Base-by-base conservation (phyloP, 1,140 invertebrate genomes). In the Thaumetopoea pityocampa region DNA sequence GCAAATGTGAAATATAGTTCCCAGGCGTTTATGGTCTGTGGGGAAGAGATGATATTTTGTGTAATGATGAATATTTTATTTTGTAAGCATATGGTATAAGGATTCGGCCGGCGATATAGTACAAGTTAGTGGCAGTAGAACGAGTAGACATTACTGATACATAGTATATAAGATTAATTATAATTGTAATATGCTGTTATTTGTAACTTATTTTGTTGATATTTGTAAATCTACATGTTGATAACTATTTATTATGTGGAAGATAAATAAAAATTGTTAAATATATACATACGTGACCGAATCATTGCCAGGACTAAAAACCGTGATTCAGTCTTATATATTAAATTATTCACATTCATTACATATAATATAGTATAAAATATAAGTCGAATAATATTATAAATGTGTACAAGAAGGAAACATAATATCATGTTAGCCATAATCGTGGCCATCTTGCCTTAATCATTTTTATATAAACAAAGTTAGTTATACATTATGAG, bases 201-300 rank as follows among this genome's bases (percentile, higher is more conserved):
- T 83, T 68, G 76, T 83, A 83, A 83, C 80, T 83, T 83, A 83
- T 83, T 83, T 83, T 83, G 79, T 83, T 83, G 74, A 83, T 83
- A 80, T 80, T 83, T 80, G 78, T 83, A 83, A 83, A 80, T 79
- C 79, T 79, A 74, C 79, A 80, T 79, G 79, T 83, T 83, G 68
- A 80, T 80, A 82, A 78, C 73, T 83, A 83, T 83, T 83, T 83
- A 83, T 83, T 79, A 76, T 82, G 74, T 72, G 67, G 67, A 74
- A 72, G 67, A 78, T 62, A 65, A 74, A 78, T 67, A 67, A 80
- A 77, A 80, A 77, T 80, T 82, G 78, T 82, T 82, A 64, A 79
- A 76, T 82, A 74, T 78, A 78, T 77, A 71, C 23, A n/a, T n/a
- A n/a, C n/a, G 7, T 27, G 56, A 63, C 63, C 60, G 69, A 63